phyloP scores from a whole-genome alignment of 37 sponge, comb jelly and placozoan genomes.

The Cladorhizidae sp. region DNA sequence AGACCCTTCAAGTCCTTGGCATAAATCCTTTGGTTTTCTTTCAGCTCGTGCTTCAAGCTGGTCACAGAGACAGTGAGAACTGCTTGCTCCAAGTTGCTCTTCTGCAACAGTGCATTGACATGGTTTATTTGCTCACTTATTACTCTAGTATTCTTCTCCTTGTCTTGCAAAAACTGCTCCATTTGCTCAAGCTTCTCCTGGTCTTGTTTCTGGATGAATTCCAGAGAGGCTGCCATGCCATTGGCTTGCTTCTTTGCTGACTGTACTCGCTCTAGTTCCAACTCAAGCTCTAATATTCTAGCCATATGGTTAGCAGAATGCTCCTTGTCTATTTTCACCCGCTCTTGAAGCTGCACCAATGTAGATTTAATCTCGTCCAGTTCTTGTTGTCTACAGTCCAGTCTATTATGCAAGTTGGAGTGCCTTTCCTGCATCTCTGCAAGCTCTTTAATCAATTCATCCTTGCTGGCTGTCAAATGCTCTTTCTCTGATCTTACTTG shows the following conservation, averaged over 20 bases:
- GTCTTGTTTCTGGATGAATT: slow-evolving; percentile 20
- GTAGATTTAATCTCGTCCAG: neutral
- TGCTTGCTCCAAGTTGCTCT: slow-evolving; percentile 7
- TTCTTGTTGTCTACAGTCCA: slow-evolving; percentile 17
- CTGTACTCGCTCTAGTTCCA: neutral
- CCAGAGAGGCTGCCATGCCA: slow-evolving; percentile 23
- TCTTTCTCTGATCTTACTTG: slow-evolving; percentile 8
- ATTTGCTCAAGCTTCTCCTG: slow-evolving; percentile 4
- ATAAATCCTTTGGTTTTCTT: neutral
- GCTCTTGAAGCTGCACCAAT: slow-evolving; percentile 9
- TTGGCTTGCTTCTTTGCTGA: slow-evolving; percentile 18
- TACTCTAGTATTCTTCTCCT: slow-evolving; percentile 6
- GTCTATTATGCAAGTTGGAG: slow-evolving; percentile 2
- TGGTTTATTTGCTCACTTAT: slow-evolving; percentile 5
- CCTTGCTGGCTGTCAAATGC: neutral
- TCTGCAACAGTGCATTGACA: slow-evolving; percentile 6
- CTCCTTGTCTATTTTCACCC: neutral
- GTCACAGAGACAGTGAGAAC: neutral
- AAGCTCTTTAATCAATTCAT: slow-evolving; percentile 4
- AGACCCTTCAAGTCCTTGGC: neutral
- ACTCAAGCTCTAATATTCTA: neutral
- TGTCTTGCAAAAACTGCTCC: neutral
- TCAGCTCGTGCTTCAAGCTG: slow-evolving; percentile 8
- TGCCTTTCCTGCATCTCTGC: neutral
- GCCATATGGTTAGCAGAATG: neutral